A percentile compares a stretch with the other conserved stretches of the same genome.
These are phyloP conservation scores for Hypotaenidia philippensis DNA, from an alignment of 2,797 vertebrate species.

Conservation along the genomic window DNA sequence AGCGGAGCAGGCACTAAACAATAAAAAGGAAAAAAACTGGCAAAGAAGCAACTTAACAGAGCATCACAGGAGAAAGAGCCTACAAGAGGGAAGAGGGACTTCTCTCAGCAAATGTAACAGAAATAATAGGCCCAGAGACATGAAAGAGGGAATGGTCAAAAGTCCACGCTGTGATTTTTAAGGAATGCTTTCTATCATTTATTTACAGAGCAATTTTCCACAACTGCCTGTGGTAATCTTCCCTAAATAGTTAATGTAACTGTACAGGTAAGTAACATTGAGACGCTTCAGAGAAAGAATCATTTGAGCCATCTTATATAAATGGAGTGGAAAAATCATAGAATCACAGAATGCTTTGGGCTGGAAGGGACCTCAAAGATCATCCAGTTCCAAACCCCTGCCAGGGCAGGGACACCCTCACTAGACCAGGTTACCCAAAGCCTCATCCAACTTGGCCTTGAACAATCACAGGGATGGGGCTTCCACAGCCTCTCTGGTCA, in stretches of 20 bases:
- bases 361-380: too few relatives aligned
- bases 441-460: too few relatives aligned
- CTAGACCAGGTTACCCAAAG: too few relatives aligned
- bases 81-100: background rate
- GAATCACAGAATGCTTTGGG: too few relatives aligned
- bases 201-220: background rate
- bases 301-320: background rate
- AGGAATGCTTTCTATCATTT: background rate
- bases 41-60: background rate
- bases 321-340: background rate
- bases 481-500: too few relatives aligned
- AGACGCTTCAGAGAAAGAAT: background rate
- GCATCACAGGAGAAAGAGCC: background rate
- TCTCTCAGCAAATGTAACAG: background rate
- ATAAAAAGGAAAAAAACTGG: background rate
- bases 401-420: too few relatives aligned
- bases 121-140: background rate
- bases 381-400: too few relatives aligned
- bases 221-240: background rate
- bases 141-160: background rate
- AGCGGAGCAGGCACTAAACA: background rate
- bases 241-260: background rate
- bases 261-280: background rate
- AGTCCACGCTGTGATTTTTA: background rate
- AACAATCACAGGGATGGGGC: too few relatives aligned